Conservation (phyloP, 2,113 vertebrate genomes). For the Cyphomyrus discorhynchus region DNA sequence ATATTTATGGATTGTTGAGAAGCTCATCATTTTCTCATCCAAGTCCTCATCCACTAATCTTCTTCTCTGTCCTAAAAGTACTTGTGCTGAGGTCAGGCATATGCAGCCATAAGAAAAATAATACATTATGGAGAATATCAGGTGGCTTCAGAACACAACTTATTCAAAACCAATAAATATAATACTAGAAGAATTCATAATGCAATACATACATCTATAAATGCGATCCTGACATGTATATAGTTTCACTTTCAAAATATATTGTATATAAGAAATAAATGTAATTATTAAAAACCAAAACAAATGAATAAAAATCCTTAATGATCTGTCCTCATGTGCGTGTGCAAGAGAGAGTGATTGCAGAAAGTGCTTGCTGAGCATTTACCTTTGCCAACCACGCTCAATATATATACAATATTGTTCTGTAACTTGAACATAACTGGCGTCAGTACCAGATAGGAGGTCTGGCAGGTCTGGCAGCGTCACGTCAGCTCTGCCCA, state of each 20-base stretch:
- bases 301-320: background rate
- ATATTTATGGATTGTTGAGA: conserved; percentile 1
- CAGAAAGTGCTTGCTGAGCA: background rate
- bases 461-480: conserved; percentile 22
- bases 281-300: background rate
- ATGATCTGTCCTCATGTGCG: background rate
- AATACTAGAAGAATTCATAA: background rate
- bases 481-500: conserved; percentile 9
- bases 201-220: background rate
- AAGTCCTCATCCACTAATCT: background rate
- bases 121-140: background rate
- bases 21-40: background rate
- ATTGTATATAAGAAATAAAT: conserved; percentile 1
- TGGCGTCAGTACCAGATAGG: conserved; percentile 22
- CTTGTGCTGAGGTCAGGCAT: background rate
- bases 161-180: background rate
- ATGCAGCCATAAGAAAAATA: background rate
- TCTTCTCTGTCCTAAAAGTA: background rate
- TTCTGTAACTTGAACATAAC: conserved; percentile 7
- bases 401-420: conserved; percentile 27
- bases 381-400: conserved; percentile 16
- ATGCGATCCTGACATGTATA: background rate
- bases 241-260: conserved; percentile 3
- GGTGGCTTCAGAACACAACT: background rate
- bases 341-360: background rate